These are phyloP conservation scores for Neuroterus valhalla DNA, from an alignment of 1,140 invertebrate genomes.

Conservation along the genomic window DNA sequence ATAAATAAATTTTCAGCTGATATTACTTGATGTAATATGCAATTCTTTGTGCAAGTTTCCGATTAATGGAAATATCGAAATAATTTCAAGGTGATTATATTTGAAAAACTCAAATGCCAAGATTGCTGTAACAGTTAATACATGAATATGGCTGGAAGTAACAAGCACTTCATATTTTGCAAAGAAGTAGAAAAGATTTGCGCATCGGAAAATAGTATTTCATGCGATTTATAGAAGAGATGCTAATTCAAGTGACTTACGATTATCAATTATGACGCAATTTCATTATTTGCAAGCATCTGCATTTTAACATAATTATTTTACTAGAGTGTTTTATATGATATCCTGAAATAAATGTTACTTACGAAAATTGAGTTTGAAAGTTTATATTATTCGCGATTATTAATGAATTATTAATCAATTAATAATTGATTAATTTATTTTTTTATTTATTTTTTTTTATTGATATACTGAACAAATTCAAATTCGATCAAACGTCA, in stretches of 20 bases:
- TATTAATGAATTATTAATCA: no score
- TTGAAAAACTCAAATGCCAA: conserved; percentile 7
- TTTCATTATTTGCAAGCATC: not conserved
- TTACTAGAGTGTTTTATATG: conserved; percentile 35
- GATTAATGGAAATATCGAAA: not conserved
- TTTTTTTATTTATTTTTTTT: no score
- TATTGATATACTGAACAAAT: no score
- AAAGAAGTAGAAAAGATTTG: not conserved
- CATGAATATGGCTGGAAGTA: not conserved
- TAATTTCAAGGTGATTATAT: not conserved
- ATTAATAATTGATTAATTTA: no score
- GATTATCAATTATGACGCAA: not conserved
- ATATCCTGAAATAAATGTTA: conserved; percentile 45
- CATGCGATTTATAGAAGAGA: not conserved
- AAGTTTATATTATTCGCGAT: no score
- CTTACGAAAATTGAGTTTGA: conserved; percentile 29
- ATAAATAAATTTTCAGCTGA: not conserved
- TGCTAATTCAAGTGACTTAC: conserved; percentile 10
- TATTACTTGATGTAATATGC: not conserved
- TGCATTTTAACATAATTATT: conserved; percentile 4
- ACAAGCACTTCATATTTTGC: not conserved
- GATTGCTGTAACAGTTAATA: not conserved
- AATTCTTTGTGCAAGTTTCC: not conserved
- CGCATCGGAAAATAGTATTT: not conserved
- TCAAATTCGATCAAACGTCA: no score